A percentile compares a stretch with the other conserved stretches of the same genome.
Conservation (phyloP, 2,888 invertebrate species). For the Atherix ibis region DNA sequence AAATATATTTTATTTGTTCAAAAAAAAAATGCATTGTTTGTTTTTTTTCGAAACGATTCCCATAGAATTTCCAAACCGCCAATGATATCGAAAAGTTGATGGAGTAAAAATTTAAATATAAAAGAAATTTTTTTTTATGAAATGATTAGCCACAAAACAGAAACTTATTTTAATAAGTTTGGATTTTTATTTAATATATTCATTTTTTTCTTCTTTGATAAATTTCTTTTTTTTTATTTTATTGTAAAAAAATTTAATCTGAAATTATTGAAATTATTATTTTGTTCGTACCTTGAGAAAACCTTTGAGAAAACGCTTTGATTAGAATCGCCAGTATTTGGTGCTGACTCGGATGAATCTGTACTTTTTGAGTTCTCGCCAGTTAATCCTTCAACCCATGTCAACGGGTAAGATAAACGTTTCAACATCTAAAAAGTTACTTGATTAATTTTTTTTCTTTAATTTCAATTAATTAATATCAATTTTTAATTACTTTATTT, state of each 20-base stretch:
- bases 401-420: constrained; percentile 75
- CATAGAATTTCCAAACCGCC: too few species aligned
- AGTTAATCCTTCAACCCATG: constrained; percentile 81
- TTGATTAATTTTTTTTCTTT: constrained; percentile 11
- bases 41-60: too few species aligned
- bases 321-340: constrained; percentile 37
- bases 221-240: too few species aligned
- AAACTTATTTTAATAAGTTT: constrained; percentile 2
- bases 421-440: constrained; percentile 62
- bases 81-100: too few species aligned
- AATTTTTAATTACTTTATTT: constrained; percentile 10
- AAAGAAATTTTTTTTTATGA: too few species aligned
- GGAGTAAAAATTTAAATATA: too few species aligned
- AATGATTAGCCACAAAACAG: background rate
- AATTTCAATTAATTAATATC: too few species aligned
- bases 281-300: constrained; percentile 76
- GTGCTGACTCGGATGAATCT: constrained; percentile 29
- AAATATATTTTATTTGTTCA: too few species aligned
- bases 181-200: constrained; percentile 3
- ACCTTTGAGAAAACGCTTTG: constrained; percentile 80
- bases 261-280: too few species aligned
- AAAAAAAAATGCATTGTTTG: too few species aligned
- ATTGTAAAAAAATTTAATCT: too few species aligned
- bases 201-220: too few species aligned
- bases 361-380: constrained; percentile 46